These are phyloP conservation scores for Loris lydekkerianus DNA, from an alignment of 2,797 vertebrate genomes.

Conservation along the genomic window DNA sequence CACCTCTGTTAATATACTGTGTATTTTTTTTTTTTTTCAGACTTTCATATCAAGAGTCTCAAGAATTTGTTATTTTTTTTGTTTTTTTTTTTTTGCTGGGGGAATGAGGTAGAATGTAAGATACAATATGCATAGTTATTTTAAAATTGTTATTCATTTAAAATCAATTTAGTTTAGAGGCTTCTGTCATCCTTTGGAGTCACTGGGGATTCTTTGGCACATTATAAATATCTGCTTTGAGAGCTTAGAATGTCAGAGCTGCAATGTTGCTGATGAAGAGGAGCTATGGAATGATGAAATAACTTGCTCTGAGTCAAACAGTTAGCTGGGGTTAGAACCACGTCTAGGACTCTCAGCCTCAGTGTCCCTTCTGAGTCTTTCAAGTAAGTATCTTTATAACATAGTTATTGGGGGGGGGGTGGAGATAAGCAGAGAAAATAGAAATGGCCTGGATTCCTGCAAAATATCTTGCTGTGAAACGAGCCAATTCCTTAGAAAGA, in stretches of 20 bases:
- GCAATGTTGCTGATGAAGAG: neutral
- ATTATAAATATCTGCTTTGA: neutral
- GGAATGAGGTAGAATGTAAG: neutral
- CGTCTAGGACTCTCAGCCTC: neutral
- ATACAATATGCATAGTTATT: neutral
- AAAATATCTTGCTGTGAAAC: neutral
- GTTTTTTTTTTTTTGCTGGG: neutral
- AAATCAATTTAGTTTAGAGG: slow-evolving; percentile 39
- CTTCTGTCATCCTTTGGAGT: neutral
- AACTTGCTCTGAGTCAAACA: neutral
- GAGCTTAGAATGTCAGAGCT: neutral
- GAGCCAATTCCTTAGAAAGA: neutral
- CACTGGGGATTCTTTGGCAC: neutral
- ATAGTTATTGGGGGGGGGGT: neutral
- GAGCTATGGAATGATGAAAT: neutral
- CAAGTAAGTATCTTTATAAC: neutral
- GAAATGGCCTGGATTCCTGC: neutral
- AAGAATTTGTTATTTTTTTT: neutral
- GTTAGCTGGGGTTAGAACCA: neutral
- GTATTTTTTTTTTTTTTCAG: slow-evolving; percentile 48
- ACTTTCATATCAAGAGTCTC: neutral
- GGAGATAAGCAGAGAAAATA: neutral
- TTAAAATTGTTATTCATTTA: neutral
- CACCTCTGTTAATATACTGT: neutral
- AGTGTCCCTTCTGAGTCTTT: neutral